Evolutionary conservation across 2,113 vertebrate genomes (phyloP).

Genomic region (Promerops cafer): DNA sequence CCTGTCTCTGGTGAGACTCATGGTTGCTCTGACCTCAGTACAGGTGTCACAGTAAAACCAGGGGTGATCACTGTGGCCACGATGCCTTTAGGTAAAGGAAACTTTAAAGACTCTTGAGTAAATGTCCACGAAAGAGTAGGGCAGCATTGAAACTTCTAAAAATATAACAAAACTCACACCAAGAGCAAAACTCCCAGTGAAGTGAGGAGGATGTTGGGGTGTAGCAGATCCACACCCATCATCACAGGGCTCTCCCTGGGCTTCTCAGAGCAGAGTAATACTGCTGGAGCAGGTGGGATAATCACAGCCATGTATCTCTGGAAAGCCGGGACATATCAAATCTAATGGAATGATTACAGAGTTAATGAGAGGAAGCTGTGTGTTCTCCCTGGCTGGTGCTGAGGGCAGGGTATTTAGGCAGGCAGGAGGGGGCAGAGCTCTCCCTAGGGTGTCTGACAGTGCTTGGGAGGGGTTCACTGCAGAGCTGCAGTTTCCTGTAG

Average conservation of each 20-base stretch:
- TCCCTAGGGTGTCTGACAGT: rapidly evolving
- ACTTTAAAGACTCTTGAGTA: background rate
- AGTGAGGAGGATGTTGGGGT: background rate
- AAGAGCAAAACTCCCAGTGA: background rate
- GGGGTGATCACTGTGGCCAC: background rate
- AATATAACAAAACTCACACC: background rate
- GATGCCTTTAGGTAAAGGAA: background rate
- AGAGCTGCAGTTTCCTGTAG: background rate
- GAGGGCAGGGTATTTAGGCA: background rate
- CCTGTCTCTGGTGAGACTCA: background rate
- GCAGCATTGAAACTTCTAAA: background rate
- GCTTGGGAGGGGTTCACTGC: rapidly evolving
- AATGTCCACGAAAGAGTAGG: background rate
- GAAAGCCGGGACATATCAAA: background rate
- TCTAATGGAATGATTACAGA: background rate
- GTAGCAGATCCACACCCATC: background rate
- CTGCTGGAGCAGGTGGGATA: background rate
- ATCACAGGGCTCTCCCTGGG: background rate
- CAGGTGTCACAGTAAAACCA: background rate
- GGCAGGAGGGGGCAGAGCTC: background rate
- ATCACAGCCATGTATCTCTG: background rate
- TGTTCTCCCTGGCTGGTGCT: background rate
- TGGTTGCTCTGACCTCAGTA: background rate
- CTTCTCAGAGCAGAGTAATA: background rate
- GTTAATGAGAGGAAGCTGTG: background rate